Base-by-base conservation (phyloP, 1,140 invertebrate species). In the Apolygus lucorum region DNA sequence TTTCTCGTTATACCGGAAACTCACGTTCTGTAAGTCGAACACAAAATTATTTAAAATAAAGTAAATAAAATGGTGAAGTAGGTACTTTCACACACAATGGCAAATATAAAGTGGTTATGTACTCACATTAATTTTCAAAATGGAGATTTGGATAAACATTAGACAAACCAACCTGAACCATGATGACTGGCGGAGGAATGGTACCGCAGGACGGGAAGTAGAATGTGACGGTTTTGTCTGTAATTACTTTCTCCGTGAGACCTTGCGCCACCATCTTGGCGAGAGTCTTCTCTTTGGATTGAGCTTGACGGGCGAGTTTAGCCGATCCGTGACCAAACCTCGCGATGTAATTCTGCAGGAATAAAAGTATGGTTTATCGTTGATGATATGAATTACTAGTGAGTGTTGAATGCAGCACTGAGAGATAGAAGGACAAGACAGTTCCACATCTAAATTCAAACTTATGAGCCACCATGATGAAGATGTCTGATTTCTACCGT, bases 241-340 rank as follows among this genome's bases (percentile, higher is more conserved):
- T 86, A 0, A 86, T 81, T 0, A 98, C 94, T 82, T 93, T 95
- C 76, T 99, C 95, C 1, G 96, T 99, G 2, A 99, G 82, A 2
- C 97, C 96, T 77, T 92, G 90, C 63, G 96, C 93, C 4, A 99
- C 93, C 97, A 99, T 99, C 82, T 99, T 99, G 2, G 95, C 95
- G 63, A 99, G 79, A 0, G 96, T 99, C 80, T 99, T 99, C 81
- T 99, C 97, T 81, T 99, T 99, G 69, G 94, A 97, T 80, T 99
- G 96, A 59, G 98, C 98, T 79, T 99, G 98, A 70, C 96, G 84
- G 0, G 98, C 98, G 52, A 99, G 80, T 82, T 99, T 99, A 0
- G 96, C 96, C 62, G 92, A 96, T 76, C 98, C 98, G 79, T 99
- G 97, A 86, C 98, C 98, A 82, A 99, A 99, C 67, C 97, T 82